These are phyloP conservation scores for Eupsittula cactorum DNA, from an alignment of 2,113 vertebrate species.

Conservation along the genomic window DNA sequence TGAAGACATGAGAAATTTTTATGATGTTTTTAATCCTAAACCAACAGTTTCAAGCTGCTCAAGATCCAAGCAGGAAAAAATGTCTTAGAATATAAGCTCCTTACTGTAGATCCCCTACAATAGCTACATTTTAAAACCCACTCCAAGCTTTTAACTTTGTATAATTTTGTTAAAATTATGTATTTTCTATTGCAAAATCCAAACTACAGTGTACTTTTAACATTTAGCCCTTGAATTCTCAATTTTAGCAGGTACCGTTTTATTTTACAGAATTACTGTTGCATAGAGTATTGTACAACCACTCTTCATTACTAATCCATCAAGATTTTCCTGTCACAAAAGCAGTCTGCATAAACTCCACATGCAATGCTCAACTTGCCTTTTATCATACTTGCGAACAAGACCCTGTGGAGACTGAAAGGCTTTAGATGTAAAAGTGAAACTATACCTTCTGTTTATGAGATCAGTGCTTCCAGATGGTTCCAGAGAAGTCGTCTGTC, in stretches of 20 bases:
- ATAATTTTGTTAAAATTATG: not conserved
- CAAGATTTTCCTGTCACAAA: not conserved
- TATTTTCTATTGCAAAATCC: not conserved
- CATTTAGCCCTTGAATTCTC: not conserved
- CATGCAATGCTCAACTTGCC: not conserved
- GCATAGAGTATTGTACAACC: not conserved
- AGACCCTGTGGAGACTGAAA: not conserved
- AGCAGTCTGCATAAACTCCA: not conserved
- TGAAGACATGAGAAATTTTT: not conserved
- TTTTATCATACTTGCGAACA: not conserved
- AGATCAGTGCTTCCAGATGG: not conserved
- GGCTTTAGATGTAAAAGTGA: not conserved
- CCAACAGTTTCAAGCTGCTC: not conserved
- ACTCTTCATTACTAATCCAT: not conserved
- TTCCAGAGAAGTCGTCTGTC: not conserved
- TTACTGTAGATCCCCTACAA: not conserved
- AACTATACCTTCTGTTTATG: not conserved
- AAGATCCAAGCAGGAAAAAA: not conserved
- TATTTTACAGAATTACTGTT: not conserved
- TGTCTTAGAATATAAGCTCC: not conserved
- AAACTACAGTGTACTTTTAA: not conserved
- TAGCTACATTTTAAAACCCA: not conserved
- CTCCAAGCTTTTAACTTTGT: not conserved
- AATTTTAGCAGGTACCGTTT: not conserved
- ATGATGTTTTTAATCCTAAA: not conserved